A percentile compares a stretch with the other conserved stretches of the same genome.
Conservation (phyloP, 92 coral and sea anemone species). For the Palythoa caribaeorum region DNA sequence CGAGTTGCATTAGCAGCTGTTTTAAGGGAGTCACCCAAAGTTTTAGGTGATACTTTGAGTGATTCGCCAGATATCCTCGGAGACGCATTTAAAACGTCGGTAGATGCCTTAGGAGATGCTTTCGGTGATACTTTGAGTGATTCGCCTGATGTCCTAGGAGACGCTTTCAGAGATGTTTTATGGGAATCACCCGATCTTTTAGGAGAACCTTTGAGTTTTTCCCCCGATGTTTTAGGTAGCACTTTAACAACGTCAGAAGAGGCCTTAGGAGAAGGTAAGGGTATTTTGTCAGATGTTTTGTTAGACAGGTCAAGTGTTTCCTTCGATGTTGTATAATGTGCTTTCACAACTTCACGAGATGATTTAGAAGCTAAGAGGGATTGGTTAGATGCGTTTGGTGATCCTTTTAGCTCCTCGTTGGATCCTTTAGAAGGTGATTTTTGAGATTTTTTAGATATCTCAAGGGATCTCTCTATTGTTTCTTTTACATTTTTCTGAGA, state of each 20-base stretch:
- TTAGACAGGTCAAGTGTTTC: not conserved
- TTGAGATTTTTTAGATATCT: not conserved
- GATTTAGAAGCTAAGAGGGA: not conserved
- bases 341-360: not conserved
- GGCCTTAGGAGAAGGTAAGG: not conserved
- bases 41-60: not conserved
- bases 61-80: not conserved
- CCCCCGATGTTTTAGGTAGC: not conserved
- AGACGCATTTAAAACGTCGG: not conserved
- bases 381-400: not conserved
- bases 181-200: not conserved
- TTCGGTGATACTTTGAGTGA: not conserved
- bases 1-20: not conserved
- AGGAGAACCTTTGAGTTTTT: not conserved
- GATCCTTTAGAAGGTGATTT: not conserved
- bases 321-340: not conserved
- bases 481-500: not conserved
- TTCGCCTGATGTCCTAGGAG: constrained; percentile 6
- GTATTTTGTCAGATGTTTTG: not conserved
- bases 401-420: not conserved
- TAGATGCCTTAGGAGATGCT: not conserved
- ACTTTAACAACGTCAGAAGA: not conserved
- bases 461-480: not conserved
- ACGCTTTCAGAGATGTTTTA: constrained; percentile 4
- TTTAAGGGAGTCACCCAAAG: not conserved